A percentile compares a stretch with the other conserved stretches of the same genome.
Evolutionary conservation across 2,888 invertebrate genomes (phyloP).

Genomic region (Ecliptopera silaceata): DNA sequence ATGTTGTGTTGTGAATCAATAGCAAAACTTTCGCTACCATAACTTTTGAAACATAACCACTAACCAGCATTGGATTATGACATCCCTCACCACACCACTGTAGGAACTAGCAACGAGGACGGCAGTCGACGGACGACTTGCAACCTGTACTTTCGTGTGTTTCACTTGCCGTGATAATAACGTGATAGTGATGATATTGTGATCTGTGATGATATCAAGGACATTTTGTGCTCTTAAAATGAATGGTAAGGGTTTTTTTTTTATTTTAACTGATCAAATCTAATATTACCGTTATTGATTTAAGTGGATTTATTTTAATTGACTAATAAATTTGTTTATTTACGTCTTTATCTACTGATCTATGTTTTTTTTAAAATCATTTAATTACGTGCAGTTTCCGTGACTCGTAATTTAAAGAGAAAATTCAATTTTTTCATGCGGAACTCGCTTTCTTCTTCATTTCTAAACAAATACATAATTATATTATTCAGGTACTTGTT

Average conservation of each 20-base stretch:
- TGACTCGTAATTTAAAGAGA: no score
- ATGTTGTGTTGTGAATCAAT: conserved; percentile 11
- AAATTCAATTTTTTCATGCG: not conserved
- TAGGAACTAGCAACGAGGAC: conserved; percentile 16
- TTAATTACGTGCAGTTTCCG: not conserved
- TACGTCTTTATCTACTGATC: not conserved
- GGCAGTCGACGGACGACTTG: conserved; percentile 51
- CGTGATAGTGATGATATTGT: conserved; percentile 68
- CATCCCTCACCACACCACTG: conserved; percentile 23
- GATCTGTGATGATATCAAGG: conserved; percentile 62
- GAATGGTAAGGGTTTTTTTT: conserved; percentile 58
- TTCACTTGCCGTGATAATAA: conserved; percentile 6
- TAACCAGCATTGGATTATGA: conserved; percentile 27
- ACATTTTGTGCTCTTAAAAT: conserved; percentile 67
- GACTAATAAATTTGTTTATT: not conserved
- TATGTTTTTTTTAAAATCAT: not conserved
- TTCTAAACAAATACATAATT: not conserved
- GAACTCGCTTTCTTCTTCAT: not conserved
- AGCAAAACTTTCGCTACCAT: conserved; percentile 28
- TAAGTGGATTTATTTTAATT: no score
- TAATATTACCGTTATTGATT: no score
- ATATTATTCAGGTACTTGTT: not conserved
- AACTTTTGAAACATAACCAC: conserved; percentile 18
- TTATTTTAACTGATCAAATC: not conserved
- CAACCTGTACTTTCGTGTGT: conserved; percentile 48